These are phyloP conservation scores for Phaedon cochleariae DNA, from an alignment of 2,888 invertebrate genomes.

Conservation along the genomic window DNA sequence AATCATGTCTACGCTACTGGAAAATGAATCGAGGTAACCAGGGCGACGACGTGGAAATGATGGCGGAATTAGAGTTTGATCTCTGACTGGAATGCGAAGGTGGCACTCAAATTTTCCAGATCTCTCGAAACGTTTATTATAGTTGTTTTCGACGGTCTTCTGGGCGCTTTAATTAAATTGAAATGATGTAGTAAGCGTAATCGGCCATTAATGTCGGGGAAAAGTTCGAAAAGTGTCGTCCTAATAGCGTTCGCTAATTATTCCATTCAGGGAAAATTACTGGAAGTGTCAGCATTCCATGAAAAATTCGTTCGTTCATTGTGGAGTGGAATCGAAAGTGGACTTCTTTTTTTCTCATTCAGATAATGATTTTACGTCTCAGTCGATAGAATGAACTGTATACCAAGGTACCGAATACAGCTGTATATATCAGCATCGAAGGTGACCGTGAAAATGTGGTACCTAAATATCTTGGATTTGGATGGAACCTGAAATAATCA, in stretches of 20 bases:
- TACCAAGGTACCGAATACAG: too few species aligned
- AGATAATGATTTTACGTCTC: too few species aligned
- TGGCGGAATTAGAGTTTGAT: conserved; percentile 15
- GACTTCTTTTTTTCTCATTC: too few species aligned
- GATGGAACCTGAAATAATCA: too few species aligned
- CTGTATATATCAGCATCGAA: too few species aligned
- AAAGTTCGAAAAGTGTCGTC: conserved; percentile 19
- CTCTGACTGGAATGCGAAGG: conserved; percentile 14
- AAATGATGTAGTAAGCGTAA: conserved; percentile 30
- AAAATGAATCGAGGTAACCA: neutral
- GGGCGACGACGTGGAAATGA: conserved; percentile 5
- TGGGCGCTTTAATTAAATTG: conserved; percentile 34
- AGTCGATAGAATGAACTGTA: too few species aligned
- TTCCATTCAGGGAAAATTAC: neutral
- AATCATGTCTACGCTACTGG: neutral
- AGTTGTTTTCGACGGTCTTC: conserved; percentile 29
- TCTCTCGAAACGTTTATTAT: conserved; percentile 18
- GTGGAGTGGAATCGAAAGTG: neutral
- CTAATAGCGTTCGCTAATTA: neutral
- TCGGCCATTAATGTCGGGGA: conserved; percentile 25
- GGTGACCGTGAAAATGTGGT: too few species aligned
- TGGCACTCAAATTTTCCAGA: conserved; percentile 20
- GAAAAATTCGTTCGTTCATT: neutral
- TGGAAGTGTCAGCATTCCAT: neutral
- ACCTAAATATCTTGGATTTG: too few species aligned